phyloP scores from a whole-genome alignment of 2,888 invertebrate genomes.

The Eupithecia insigniata region DNA sequence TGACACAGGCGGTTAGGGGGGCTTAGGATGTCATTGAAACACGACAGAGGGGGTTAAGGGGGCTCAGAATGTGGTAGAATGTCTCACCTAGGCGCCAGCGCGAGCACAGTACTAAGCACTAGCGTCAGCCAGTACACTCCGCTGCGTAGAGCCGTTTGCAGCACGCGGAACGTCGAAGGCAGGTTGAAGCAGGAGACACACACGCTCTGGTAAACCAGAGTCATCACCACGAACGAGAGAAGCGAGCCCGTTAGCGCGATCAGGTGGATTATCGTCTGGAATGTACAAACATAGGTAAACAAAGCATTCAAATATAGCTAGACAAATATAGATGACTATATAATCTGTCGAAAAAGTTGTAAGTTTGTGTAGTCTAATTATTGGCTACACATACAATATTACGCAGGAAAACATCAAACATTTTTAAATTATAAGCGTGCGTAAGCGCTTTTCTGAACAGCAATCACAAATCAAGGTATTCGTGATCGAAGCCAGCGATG shows the following conservation, averaged over 20 bases:
- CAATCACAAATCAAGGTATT: too few relatives aligned
- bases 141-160: constrained; percentile 89
- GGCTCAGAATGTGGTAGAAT: background rate
- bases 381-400: background rate
- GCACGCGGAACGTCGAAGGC: constrained; percentile 94
- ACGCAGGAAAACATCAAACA: background rate
- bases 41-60: constrained; percentile 56
- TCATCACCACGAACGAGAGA: constrained; percentile 91
- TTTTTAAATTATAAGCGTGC: background rate
- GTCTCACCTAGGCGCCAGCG: constrained; percentile 91
- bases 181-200: constrained; percentile 92
- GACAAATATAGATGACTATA: background rate
- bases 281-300: background rate
- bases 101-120: constrained; percentile 89
- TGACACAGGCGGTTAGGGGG: background rate
- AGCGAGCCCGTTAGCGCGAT: constrained; percentile 91
- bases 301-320: too few relatives aligned
- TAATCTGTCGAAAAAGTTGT: background rate
- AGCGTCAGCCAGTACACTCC: constrained; percentile 93
- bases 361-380: background rate
- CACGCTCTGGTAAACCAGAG: constrained; percentile 92
- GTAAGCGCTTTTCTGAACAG: too few relatives aligned
- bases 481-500: too few relatives aligned
- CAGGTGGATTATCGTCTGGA: constrained; percentile 91
- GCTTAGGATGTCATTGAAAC: background rate